Percentiles rank a stretch among this genome's conserved stretches.
Evolutionary conservation across 2,888 invertebrate species (phyloP).

Genomic region (Antheraea assamensis): DNA sequence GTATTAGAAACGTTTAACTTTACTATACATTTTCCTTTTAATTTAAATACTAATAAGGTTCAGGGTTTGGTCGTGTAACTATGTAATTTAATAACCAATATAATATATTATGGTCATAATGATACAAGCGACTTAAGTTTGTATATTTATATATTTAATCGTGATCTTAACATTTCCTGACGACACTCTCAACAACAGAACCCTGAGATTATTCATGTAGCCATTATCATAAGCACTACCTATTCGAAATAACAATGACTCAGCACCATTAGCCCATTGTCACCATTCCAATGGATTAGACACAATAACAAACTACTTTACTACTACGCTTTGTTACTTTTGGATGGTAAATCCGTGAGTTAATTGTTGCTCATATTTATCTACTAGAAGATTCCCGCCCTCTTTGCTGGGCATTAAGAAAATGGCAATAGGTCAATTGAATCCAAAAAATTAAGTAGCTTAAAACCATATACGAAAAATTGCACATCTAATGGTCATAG

Average conservation of each 20-base stretch:
- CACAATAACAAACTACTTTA: neutral
- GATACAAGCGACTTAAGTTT: neutral
- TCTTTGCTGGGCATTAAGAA: no score
- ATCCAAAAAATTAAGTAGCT: no score
- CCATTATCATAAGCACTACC: conserved; percentile 7
- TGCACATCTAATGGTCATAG: no score
- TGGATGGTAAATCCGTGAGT: neutral
- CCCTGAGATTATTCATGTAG: conserved; percentile 9
- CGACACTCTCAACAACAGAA: conserved; percentile 5
- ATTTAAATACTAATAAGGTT: neutral
- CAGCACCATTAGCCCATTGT: conserved; percentile 7
- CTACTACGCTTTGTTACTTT: neutral
- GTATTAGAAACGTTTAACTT: neutral
- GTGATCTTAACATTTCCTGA: conserved; percentile 15
- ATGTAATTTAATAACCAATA: neutral
- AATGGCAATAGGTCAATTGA: no score
- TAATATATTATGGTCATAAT: neutral
- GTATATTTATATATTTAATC: conserved; percentile 11
- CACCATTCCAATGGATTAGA: neutral
- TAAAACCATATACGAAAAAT: no score
- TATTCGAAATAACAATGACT: conserved; percentile 7
- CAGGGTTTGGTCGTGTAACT: neutral
- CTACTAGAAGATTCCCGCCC: neutral
- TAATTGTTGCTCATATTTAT: neutral
- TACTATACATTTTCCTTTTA: neutral